Percentiles rank a stretch among this genome's conserved stretches.
These are phyloP conservation scores for Bovichtus variegatus DNA, from an alignment of 2,797 vertebrate species.

Conservation along the genomic window DNA sequence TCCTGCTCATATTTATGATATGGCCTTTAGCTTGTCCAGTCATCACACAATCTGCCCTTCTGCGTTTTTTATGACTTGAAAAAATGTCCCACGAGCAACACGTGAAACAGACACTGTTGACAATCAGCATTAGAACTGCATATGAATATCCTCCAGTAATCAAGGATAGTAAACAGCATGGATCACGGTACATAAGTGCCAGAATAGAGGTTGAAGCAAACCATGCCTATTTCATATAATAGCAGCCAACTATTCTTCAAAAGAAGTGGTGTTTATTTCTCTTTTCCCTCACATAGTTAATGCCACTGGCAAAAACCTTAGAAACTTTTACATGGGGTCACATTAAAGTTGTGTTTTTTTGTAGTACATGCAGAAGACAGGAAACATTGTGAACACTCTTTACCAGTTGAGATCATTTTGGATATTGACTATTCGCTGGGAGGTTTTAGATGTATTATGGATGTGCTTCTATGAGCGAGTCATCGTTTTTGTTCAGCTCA, in stretches of 20 bases:
- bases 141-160: constrained; percentile 28
- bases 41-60: background rate
- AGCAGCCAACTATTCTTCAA: background rate
- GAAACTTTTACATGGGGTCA: background rate
- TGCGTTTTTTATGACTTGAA: constrained; percentile 22
- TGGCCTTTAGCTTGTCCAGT: constrained; percentile 33
- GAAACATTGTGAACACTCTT: background rate
- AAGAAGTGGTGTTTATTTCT: background rate
- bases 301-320: no score
- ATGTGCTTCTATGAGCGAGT: background rate
- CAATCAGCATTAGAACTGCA: background rate
- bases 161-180: background rate
- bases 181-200: background rate
- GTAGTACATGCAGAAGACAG: background rate
- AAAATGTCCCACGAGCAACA: constrained; percentile 29
- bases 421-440: background rate
- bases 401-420: background rate
- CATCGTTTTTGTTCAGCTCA: background rate
- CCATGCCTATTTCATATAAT: background rate
- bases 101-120: constrained; percentile 40
- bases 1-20: constrained; percentile 60
- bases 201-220: background rate
- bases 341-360: background rate
- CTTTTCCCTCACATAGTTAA: background rate
- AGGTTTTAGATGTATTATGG: background rate